These are phyloP conservation scores for Scomberomorus guttatus DNA, from an alignment of 2,797 vertebrate genomes.

Conservation along the genomic window DNA sequence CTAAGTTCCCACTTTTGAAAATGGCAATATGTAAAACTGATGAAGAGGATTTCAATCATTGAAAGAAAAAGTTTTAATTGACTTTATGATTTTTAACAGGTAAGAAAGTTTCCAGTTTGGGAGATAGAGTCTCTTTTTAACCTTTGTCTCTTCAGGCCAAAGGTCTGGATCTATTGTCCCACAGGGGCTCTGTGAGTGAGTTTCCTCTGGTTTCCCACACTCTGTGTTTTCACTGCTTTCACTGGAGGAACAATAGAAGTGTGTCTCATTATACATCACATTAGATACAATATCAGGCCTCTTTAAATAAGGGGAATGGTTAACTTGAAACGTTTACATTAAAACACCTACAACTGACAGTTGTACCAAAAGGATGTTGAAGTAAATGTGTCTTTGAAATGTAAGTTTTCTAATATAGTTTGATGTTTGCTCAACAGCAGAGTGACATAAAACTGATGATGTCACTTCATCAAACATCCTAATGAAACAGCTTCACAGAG, in stretches of 20 bases:
- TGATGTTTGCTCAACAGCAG: no score
- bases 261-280: constrained; percentile 42
- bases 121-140: background rate
- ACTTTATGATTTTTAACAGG: no score
- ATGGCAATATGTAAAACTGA: no score
- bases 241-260: constrained; percentile 55
- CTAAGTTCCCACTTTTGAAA: no score
- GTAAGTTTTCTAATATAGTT: background rate
- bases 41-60: no score
- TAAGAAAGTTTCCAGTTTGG: background rate
- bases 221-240: constrained; percentile 38
- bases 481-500: background rate
- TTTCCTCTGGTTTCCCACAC: constrained; percentile 59
- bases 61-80: no score
- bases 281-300: background rate
- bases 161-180: constrained; percentile 21
- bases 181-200: constrained; percentile 29
- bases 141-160: no score
- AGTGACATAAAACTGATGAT: no score
- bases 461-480: background rate
- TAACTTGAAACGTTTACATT: background rate
- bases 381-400: background rate
- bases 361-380: background rate
- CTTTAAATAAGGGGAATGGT: background rate
- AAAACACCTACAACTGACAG: background rate